A percentile compares a stretch with the other conserved stretches of the same genome.
phyloP scores from a whole-genome alignment of 2,113 vertebrate genomes.

The Kryptolebias marmoratus region DNA sequence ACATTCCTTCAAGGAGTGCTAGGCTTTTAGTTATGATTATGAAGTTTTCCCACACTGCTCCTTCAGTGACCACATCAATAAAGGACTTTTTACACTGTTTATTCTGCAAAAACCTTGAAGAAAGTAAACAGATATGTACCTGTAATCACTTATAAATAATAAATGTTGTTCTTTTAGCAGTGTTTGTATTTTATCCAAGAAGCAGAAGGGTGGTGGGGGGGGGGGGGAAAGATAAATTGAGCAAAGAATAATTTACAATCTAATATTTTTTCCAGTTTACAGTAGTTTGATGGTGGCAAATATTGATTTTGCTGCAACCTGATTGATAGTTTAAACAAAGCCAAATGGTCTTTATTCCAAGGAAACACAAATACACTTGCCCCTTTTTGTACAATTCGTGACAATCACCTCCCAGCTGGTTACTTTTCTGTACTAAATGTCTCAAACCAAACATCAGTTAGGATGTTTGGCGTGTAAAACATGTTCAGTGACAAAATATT shows the following conservation, averaged over 20 bases:
- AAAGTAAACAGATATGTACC: no score
- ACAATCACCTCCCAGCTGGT: background rate
- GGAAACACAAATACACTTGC: background rate
- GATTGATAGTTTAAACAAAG: background rate
- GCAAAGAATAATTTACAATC: background rate
- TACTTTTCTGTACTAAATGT: background rate
- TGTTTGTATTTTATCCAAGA: background rate
- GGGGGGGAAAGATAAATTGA: background rate
- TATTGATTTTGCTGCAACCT: background rate
- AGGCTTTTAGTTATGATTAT: no score
- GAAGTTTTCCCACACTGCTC: no score
- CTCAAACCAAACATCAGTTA: no score
- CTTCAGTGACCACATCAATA: no score
- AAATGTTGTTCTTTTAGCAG: background rate
- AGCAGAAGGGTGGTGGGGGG: background rate
- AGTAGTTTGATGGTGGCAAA: background rate
- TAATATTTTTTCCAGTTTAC: background rate
- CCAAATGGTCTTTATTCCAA: background rate
- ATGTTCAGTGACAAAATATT: no score
- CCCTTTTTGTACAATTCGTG: background rate
- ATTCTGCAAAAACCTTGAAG: no score
- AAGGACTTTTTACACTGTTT: no score
- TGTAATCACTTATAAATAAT: background rate
- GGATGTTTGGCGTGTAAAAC: no score
- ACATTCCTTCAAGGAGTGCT: no score